Evolutionary conservation across 2,888 invertebrate genomes (phyloP).

Genomic region (Brenthis hecate): DNA sequence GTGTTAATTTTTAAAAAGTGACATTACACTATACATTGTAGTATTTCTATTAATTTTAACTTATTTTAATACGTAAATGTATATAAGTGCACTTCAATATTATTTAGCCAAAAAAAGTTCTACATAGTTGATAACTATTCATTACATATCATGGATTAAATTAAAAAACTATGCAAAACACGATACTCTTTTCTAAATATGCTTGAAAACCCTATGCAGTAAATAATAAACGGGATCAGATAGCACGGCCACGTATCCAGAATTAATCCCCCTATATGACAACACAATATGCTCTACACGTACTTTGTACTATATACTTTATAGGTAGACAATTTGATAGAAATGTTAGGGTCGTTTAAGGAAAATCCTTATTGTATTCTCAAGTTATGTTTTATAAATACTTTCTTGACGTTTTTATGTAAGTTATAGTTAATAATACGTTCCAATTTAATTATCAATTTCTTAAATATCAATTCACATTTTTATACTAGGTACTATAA

Average conservation of each 20-base stretch:
- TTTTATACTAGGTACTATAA: too few species aligned
- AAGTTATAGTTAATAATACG: too few species aligned
- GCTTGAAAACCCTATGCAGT: slow-evolving; percentile 30
- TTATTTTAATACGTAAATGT: too few species aligned
- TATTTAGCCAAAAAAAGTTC: too few species aligned
- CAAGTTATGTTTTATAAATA: not conserved
- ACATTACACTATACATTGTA: too few species aligned
- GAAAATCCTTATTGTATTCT: not conserved
- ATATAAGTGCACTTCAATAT: too few species aligned
- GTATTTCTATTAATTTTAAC: too few species aligned
- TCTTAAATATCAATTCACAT: too few species aligned
- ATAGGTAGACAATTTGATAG: slow-evolving; percentile 2
- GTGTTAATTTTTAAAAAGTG: too few species aligned
- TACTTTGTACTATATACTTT: not conserved
- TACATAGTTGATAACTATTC: too few species aligned
- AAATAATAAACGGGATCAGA: slow-evolving; percentile 64
- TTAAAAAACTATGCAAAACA: not conserved
- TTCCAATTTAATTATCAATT: too few species aligned
- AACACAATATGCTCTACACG: slow-evolving; percentile 53
- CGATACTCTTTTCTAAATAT: slow-evolving; percentile 4
- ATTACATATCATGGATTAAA: not conserved
- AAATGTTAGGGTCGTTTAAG: not conserved
- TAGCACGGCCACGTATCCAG: slow-evolving; percentile 73
- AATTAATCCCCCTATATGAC: slow-evolving; percentile 75
- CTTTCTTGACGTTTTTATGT: too few species aligned